These are phyloP conservation scores for Batillaria attramentaria DNA, from an alignment of 1,140 invertebrate species.

Conservation along the genomic window DNA sequence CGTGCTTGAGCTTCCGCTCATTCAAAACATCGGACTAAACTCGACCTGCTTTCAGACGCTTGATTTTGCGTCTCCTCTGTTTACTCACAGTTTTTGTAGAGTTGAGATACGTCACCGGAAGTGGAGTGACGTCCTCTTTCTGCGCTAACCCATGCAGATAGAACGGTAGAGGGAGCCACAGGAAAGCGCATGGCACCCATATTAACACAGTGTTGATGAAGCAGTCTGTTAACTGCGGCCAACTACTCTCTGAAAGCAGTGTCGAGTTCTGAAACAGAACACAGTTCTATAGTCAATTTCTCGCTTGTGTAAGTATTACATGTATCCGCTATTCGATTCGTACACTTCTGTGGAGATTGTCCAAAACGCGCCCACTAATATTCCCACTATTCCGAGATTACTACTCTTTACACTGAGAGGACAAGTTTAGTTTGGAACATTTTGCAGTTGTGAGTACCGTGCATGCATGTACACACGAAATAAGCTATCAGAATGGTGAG, in stretches of 20 bases:
- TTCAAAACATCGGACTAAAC: too few species aligned
- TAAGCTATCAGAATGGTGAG: too few species aligned
- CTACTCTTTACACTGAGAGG: neutral
- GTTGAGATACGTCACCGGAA: conserved; percentile 46
- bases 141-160: conserved; percentile 82
- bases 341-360: neutral
- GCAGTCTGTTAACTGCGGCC: conserved; percentile 62
- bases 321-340: neutral
- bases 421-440: neutral
- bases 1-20: too few species aligned
- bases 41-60: too few species aligned
- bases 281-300: neutral
- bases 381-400: neutral
- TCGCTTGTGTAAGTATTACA: neutral
- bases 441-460: too few species aligned
- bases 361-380: neutral
- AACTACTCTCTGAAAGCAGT: conserved; percentile 76
- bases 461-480: too few species aligned
- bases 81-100: conserved; percentile 55
- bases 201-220: conserved; percentile 80
- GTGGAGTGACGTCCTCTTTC: conserved; percentile 15
- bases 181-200: conserved; percentile 89
- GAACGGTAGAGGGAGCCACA: conserved; percentile 84
- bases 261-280: conserved; percentile 40
- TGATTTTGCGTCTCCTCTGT: too few species aligned